Percentiles rank a stretch among this genome's conserved stretches.
These are phyloP conservation scores for Pelodytes ibericus DNA, from an alignment of 2,797 vertebrate species.

Conservation along the genomic window DNA sequence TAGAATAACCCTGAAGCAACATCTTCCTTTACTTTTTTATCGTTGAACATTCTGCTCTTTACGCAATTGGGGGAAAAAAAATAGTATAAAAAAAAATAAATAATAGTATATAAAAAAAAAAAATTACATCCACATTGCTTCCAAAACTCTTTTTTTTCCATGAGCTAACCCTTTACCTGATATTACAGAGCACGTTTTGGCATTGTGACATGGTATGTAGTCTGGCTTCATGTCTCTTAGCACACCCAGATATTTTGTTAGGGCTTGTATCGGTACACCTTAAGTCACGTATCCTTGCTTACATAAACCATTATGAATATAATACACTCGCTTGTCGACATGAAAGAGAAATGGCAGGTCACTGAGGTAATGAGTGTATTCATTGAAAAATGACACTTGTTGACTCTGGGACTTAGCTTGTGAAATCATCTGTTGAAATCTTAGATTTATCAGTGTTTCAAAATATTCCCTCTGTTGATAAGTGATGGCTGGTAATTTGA, in stretches of 20 bases:
- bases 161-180: constrained; percentile 31
- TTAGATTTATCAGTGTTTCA: not conserved
- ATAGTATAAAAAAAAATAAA: not conserved
- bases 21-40: constrained; percentile 13
- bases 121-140: not conserved
- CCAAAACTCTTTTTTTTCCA: constrained; percentile 28
- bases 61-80: not conserved
- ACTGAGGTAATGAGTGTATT: constrained; percentile 40
- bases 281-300: constrained; percentile 54
- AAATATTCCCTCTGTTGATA: constrained; percentile 1
- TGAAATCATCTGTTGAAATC: constrained; percentile 25
- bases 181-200: constrained; percentile 1
- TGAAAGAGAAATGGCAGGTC: constrained; percentile 37
- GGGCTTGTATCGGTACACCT: constrained; percentile 42
- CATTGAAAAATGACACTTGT: constrained; percentile 43
- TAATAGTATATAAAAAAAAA: constrained; percentile 5
- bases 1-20: constrained; percentile 14
- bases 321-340: constrained; percentile 40
- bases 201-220: constrained; percentile 41
- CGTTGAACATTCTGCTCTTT: not conserved
- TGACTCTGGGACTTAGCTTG: constrained; percentile 21
- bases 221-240: constrained; percentile 37
- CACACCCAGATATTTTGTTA: constrained; percentile 47
- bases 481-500: not conserved
- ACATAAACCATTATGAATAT: constrained; percentile 55